These are phyloP conservation scores for Mesembrinibis cayennensis DNA, from an alignment of 2,113 vertebrate species.

Conservation along the genomic window DNA sequence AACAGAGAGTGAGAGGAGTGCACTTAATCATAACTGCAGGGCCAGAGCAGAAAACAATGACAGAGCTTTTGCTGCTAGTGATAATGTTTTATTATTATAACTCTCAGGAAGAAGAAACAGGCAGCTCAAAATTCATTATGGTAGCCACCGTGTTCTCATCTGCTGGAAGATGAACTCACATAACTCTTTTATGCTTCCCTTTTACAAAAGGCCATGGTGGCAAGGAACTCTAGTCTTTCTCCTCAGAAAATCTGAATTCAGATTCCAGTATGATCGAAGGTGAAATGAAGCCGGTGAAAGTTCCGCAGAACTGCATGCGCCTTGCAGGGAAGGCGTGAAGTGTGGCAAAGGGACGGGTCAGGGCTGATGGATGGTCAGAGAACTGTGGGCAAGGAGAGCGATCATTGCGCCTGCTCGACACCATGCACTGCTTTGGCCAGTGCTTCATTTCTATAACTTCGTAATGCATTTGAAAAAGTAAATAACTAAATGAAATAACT, in stretches of 20 bases:
- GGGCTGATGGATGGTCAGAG: background rate
- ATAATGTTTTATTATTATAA: conserved; percentile 59
- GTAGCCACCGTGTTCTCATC: background rate
- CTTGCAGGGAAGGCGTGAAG: background rate
- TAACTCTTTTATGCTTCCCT: background rate
- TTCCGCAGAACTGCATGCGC: background rate
- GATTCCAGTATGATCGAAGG: background rate
- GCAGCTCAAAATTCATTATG: background rate
- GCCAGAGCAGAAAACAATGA: conserved; percentile 50
- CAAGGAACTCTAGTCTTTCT: background rate
- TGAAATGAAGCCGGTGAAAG: background rate
- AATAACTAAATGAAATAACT: background rate
- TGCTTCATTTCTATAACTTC: background rate
- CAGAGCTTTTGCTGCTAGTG: conserved; percentile 60
- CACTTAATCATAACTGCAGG: conserved; percentile 70
- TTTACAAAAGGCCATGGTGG: background rate
- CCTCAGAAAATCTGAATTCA: background rate
- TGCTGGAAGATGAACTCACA: background rate
- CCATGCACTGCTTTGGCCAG: background rate
- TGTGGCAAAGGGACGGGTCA: background rate
- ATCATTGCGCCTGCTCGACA: background rate
- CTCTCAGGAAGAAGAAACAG: background rate
- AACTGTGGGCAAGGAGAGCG: background rate
- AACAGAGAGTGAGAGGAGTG: conserved; percentile 13
- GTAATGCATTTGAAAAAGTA: background rate